phyloP scores from a whole-genome alignment of 1,140 invertebrate genomes.

The Euura saliciscinereae region DNA sequence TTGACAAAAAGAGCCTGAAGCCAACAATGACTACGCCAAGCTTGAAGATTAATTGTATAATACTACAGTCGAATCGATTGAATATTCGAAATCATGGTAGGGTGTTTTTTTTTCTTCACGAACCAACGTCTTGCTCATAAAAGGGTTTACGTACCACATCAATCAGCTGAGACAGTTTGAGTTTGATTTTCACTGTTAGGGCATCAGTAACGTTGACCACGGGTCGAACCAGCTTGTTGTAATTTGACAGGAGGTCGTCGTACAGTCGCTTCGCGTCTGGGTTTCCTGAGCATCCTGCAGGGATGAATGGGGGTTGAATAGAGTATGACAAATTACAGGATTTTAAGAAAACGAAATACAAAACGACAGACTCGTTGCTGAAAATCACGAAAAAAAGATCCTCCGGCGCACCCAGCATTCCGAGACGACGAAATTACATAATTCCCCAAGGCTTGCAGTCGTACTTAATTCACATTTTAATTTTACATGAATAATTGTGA shows the following conservation, averaged over 20 bases:
- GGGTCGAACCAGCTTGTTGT: slow-evolving; percentile 92
- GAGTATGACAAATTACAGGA: no score
- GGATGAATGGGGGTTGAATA: slow-evolving; percentile 31
- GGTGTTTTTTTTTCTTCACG: slow-evolving; percentile 13
- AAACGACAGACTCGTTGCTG: no score
- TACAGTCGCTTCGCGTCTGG: slow-evolving; percentile 90
- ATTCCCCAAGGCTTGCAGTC: no score
- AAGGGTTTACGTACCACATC: slow-evolving; percentile 80
- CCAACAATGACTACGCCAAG: background rate
- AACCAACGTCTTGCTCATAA: background rate
- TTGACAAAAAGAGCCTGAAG: no score
- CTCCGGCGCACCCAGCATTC: no score
- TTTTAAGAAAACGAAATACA: no score
- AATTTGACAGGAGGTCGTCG: slow-evolving; percentile 90
- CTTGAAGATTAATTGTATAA: background rate
- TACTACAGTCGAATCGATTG: background rate
- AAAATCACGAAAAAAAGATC: no score
- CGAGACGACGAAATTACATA: no score
- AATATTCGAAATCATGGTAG: slow-evolving; percentile 6
- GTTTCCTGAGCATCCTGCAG: slow-evolving; percentile 78
- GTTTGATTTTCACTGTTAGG: slow-evolving; percentile 90
- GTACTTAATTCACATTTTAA: no score
- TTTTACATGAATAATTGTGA: no score
- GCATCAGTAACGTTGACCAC: slow-evolving; percentile 92
- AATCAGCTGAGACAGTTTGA: slow-evolving; percentile 92